phyloP scores from a whole-genome alignment of 2,797 vertebrate genomes.

The Semotilus atromaculatus region DNA sequence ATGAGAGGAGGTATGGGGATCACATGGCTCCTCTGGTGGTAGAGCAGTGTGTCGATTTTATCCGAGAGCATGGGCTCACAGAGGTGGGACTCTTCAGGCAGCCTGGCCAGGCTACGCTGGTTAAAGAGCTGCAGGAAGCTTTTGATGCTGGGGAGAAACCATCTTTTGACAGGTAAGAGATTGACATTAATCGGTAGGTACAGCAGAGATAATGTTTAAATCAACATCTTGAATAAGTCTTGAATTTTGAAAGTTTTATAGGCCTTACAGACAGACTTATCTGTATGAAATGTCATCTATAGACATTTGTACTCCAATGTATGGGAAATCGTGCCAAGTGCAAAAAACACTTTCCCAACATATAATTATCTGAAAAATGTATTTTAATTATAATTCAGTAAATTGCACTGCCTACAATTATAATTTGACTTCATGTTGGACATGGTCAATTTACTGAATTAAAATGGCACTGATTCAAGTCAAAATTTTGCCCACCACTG shows the following conservation, averaged over 20 bases:
- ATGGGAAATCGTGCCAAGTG: background rate
- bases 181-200: background rate
- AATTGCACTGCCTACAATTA: background rate
- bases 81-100: slow-evolving; percentile 82
- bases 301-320: background rate
- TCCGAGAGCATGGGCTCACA: slow-evolving; percentile 73
- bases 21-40: slow-evolving; percentile 80
- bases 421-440: background rate
- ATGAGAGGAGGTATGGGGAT: slow-evolving; percentile 79
- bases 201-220: background rate
- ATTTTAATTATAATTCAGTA: background rate
- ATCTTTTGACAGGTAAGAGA: slow-evolving; percentile 77
- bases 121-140: slow-evolving; percentile 80
- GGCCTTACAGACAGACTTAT: background rate
- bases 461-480: background rate
- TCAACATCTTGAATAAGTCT: background rate
- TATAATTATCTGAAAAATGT: background rate
- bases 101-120: slow-evolving; percentile 77
- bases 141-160: slow-evolving; percentile 82
- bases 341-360: background rate
- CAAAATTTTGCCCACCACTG: background rate
- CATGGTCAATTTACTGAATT: background rate
- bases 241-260: background rate
- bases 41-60: slow-evolving; percentile 82
- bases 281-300: background rate